phyloP scores from a whole-genome alignment of 23 tunicate genomes.

The Oikopleura albicans region DNA sequence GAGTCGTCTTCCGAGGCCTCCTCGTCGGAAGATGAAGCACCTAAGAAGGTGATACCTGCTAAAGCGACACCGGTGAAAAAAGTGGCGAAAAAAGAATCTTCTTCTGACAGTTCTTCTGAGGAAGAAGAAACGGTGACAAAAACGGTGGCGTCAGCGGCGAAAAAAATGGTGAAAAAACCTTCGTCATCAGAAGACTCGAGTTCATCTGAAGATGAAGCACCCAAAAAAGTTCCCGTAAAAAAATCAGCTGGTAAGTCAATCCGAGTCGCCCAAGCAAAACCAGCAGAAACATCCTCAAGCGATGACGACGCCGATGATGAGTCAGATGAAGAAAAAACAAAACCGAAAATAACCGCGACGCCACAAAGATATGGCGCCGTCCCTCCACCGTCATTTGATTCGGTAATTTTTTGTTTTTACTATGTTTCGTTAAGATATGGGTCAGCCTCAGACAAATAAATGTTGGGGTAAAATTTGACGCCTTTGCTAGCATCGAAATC shows the following conservation, averaged over 20 bases:
- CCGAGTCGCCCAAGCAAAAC: background rate
- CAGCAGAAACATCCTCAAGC: background rate
- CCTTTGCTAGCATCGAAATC: too few species aligned
- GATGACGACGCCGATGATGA: background rate
- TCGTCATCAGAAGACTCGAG: background rate
- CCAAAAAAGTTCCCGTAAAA: background rate
- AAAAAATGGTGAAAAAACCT: background rate
- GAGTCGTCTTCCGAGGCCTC: background rate
- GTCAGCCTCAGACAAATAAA: too few species aligned
- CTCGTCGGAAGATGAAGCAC: background rate
- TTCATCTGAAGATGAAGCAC: conserved; percentile 4
- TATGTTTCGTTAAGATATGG: too few species aligned
- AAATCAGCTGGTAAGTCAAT: too few species aligned
- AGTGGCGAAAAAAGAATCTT: background rate
- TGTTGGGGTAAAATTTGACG: too few species aligned
- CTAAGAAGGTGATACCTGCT: background rate
- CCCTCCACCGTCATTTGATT: background rate
- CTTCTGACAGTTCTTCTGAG: background rate
- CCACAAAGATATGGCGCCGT: background rate
- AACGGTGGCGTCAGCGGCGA: background rate
- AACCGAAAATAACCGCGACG: too few species aligned
- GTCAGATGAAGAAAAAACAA: background rate
- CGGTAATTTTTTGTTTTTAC: background rate
- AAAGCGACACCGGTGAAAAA: background rate
- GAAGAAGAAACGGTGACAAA: background rate